Base-by-base conservation (phyloP, 1,140 invertebrate genomes). In the Ectropis grisescens region DNA sequence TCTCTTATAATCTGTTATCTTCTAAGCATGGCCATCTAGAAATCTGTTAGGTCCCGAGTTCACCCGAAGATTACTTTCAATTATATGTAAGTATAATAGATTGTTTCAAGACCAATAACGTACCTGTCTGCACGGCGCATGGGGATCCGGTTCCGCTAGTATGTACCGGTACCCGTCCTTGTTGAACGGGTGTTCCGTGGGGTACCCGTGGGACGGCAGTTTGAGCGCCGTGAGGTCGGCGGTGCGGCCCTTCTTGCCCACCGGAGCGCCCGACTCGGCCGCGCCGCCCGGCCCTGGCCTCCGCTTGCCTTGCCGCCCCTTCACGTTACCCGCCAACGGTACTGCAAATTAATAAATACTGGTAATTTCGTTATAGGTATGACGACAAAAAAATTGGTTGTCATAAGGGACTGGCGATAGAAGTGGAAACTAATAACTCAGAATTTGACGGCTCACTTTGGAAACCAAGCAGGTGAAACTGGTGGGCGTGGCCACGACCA, bases 131-230 rank as follows among this genome's bases (percentile, higher is more conserved):
- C 93, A 98, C 1, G 96, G 96, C 14, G 97, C 96, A 82, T 98
- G 95, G 2, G 96, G 95, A 84, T 99, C 98, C 1, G 97, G 95
- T 80, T 99, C 98, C 0, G 97, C 97, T 22, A 99, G 81, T 47
- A 98, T 93, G 67, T 99, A 99, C 27, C 97, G 85, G 71, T 98
- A 99, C 0, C 96, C 96, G 82, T 99, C 98, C 82, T 98, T 98
- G 58, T 99, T 99, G 61, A 95, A 98, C 0, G 97, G 98, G 84
- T 99, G 96, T 51, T 99, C 97, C 1, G 95, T 83, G 0, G 97
- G 97, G 78, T 98, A 98, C 0, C 96, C 96, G 82, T 97, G 95
- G 1, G 94, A 90, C 1, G 94, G 92, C 25, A 93, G 75, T 76
- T 97, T 96, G 11, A 93, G 88, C 0, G 89, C 84, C 3, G 55